Evolutionary conservation across 2,888 invertebrate genomes (phyloP).

Genomic region (Eupithecia subumbrata): DNA sequence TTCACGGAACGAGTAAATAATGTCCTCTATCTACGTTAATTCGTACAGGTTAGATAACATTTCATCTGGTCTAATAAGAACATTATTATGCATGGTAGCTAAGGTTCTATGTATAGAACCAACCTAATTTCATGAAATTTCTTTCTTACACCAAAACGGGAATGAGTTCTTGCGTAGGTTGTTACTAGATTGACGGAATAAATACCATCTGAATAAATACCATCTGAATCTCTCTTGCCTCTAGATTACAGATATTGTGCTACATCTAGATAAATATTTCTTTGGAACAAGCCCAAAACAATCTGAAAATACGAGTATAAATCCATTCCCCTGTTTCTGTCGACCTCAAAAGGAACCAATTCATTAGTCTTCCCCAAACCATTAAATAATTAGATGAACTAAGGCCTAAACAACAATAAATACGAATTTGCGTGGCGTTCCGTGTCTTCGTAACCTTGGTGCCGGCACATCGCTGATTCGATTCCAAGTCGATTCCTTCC

Average conservation of each 20-base stretch:
- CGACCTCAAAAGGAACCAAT: slow-evolving; percentile 38
- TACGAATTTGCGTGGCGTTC: slow-evolving; percentile 35
- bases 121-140: not conserved
- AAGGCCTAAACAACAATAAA: slow-evolving; percentile 32
- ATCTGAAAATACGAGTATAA: slow-evolving; percentile 28
- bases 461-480: slow-evolving; percentile 47
- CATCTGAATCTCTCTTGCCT: not conserved
- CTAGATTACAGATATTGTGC: not conserved
- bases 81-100: too few species aligned
- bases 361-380: slow-evolving; percentile 42
- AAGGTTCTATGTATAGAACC: not conserved
- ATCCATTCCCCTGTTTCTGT: slow-evolving; percentile 27
- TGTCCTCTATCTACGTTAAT: not conserved
- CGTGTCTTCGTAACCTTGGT: slow-evolving; percentile 33
- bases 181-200: not conserved
- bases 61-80: not conserved
- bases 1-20: not conserved
- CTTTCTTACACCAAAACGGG: not conserved
- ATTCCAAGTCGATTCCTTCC: slow-evolving; percentile 54
- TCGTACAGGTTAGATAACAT: not conserved
- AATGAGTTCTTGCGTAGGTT: not conserved
- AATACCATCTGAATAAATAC: not conserved
- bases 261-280: not conserved
- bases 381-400: slow-evolving; percentile 44
- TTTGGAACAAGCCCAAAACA: slow-evolving; percentile 22